These are phyloP conservation scores for Lepeophtheirus salmonis DNA, from an alignment of 1,140 invertebrate species.

Conservation along the genomic window DNA sequence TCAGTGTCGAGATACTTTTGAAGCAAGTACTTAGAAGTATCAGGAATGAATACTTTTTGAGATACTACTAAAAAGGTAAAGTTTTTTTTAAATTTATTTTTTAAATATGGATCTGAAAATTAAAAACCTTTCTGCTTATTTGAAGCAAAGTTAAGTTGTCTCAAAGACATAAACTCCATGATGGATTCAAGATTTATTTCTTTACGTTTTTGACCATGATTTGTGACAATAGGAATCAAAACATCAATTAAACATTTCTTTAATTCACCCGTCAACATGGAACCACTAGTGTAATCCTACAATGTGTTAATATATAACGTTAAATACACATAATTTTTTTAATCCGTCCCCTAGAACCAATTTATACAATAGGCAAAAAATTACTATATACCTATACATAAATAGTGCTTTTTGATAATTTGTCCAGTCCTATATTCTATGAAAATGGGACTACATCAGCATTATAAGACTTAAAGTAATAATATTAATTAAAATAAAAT, in stretches of 20 bases:
- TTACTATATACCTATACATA: too few relatives aligned
- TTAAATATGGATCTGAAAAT: too few relatives aligned
- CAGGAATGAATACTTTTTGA: too few relatives aligned
- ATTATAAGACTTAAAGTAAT: not conserved
- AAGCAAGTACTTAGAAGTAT: not conserved
- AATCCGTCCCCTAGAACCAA: too few relatives aligned
- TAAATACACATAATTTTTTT: too few relatives aligned
- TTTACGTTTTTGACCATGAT: not conserved
- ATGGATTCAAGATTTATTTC: not conserved
- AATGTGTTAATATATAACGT: too few relatives aligned
- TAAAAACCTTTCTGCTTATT: too few relatives aligned
- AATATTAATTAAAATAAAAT: too few relatives aligned
- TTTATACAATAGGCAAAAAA: too few relatives aligned
- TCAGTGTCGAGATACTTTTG: not conserved
- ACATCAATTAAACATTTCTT: constrained; percentile 69
- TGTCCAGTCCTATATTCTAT: too few relatives aligned
- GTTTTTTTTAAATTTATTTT: not conserved
- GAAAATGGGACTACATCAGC: not conserved
- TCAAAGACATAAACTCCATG: not conserved
- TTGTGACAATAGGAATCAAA: not conserved
- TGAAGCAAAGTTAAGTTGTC: not conserved
- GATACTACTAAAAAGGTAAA: not conserved
- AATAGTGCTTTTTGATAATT: too few relatives aligned
- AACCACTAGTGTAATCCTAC: constrained; percentile 62
- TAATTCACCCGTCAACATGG: constrained; percentile 76